phyloP scores from a whole-genome alignment of 2,113 vertebrate species.

The Nesoenas mayeri region DNA sequence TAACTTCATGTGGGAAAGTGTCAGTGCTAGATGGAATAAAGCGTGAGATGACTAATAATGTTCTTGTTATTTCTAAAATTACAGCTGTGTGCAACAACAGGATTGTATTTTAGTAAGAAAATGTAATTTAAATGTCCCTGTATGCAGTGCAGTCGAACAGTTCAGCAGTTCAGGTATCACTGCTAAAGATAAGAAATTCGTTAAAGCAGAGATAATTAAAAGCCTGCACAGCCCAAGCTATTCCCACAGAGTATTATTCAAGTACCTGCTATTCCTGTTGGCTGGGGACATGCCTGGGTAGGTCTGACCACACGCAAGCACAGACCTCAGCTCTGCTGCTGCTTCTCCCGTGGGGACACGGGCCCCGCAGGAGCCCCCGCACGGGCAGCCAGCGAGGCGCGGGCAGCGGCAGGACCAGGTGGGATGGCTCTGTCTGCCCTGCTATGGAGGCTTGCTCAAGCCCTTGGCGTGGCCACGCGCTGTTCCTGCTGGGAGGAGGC shows the following conservation, averaged over 20 bases:
- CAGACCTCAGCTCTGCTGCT: neutral
- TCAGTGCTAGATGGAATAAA: neutral
- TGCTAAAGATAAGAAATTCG: neutral
- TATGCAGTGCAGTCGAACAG: neutral
- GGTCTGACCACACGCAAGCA: neutral
- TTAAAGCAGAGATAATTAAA: neutral
- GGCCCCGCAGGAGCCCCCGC: accelerated
- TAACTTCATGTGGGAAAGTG: neutral
- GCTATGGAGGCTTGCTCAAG: accelerated
- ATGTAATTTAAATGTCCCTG: neutral
- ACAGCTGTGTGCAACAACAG: neutral
- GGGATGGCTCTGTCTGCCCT: neutral
- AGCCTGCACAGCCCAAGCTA: neutral
- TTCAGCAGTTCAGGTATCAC: neutral
- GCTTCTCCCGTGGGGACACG: neutral
- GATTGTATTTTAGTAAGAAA: neutral
- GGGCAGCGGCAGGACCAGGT: neutral
- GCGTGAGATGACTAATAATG: neutral
- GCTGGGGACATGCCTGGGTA: neutral
- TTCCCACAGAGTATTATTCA: accelerated
- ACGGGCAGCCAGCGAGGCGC: neutral
- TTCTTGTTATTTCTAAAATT: neutral
- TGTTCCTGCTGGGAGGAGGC: neutral
- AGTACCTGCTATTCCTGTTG: neutral
- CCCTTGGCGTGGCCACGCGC: accelerated